A percentile compares a stretch with the other conserved stretches of the same genome.
Evolutionary conservation across 2,888 invertebrate species (phyloP).

Genomic region (Aplocera efformata): DNA sequence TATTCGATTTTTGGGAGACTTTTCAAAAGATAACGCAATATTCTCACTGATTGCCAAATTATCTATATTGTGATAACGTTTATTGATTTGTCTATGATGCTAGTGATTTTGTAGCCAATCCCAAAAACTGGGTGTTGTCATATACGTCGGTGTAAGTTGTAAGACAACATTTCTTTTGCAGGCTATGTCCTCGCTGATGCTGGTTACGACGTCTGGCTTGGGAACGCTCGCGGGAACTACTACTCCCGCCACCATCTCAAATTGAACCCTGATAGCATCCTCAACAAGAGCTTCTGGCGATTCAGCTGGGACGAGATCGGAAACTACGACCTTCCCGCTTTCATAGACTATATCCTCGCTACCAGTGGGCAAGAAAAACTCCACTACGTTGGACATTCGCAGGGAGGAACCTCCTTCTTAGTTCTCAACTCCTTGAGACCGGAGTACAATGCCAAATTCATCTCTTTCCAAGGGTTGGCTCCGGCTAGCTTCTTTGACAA

Average conservation of each 20-base stretch:
- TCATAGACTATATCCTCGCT: slow-evolving; percentile 43
- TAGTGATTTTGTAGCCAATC: no score
- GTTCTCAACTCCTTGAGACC: slow-evolving; percentile 56
- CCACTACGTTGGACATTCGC: slow-evolving; percentile 64
- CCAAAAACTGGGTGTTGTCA: no score
- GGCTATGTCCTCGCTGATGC: slow-evolving; percentile 77
- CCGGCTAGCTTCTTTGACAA: slow-evolving; percentile 53
- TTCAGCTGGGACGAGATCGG: slow-evolving; percentile 64
- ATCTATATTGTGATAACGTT: no score
- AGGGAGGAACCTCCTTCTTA: slow-evolving; percentile 59
- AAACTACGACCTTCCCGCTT: slow-evolving; percentile 46
- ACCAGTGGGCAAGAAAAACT: slow-evolving; percentile 39
- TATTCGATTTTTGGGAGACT: no score
- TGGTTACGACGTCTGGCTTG: slow-evolving; percentile 89
- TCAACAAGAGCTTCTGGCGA: slow-evolving; percentile 47
- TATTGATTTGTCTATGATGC: no score
- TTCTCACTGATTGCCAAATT: no score
- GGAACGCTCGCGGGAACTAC: slow-evolving; percentile 87
- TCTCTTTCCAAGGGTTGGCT: slow-evolving; percentile 61
- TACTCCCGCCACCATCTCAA: slow-evolving; percentile 67
- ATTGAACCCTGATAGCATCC: slow-evolving; percentile 38
- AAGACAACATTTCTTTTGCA: slow-evolving; percentile 20
- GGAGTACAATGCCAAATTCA: slow-evolving; percentile 53
- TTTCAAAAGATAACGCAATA: no score
- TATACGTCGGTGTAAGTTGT: no score